Evolutionary conservation across 2,113 vertebrate genomes (phyloP).

Genomic region (Bufo bufo): DNA sequence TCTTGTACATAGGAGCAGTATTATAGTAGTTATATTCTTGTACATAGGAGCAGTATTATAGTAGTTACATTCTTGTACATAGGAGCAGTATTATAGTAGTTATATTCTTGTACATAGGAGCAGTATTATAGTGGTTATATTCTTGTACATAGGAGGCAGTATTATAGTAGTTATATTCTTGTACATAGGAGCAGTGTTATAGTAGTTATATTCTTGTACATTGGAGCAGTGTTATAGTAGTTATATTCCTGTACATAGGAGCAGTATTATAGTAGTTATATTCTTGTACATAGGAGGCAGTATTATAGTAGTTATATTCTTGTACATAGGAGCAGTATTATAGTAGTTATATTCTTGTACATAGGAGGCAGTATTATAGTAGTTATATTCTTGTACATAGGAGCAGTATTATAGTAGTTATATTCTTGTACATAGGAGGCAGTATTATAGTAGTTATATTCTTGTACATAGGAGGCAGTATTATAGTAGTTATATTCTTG

Average conservation of each 20-base stretch:
- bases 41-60: background rate
- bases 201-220: no score
- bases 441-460: constrained; percentile 6
- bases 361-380: background rate
- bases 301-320: no score
- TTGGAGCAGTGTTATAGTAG: no score
- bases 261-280: background rate
- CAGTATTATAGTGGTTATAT: background rate
- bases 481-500: background rate
- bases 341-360: background rate
- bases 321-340: background rate
- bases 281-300: background rate
- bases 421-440: background rate
- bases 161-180: background rate
- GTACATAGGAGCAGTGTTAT: no score
- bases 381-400: constrained; percentile 6
- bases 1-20: no score
- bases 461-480: background rate
- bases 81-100: background rate
- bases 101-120: background rate
- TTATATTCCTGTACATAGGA: no score
- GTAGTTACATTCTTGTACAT: background rate
- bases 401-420: background rate
- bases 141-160: background rate
- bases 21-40: no score